Evolutionary conservation across 2,888 invertebrate species (phyloP).

Genomic region (Orthonychiurus folsomi): DNA sequence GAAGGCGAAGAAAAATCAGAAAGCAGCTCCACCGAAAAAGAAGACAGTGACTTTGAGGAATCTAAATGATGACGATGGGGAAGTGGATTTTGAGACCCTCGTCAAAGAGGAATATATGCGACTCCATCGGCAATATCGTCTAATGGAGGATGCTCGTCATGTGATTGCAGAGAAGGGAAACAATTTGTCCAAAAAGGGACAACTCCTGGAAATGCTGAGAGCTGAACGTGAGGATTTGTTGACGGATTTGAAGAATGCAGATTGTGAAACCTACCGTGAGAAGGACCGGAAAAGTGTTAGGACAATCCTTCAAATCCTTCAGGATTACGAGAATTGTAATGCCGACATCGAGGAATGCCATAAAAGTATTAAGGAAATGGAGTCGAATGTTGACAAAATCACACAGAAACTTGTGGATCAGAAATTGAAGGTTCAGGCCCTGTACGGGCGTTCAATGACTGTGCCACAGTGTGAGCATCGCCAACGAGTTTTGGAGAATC

Average conservation of each 20-base stretch:
- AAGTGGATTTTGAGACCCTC: conserved; percentile 31
- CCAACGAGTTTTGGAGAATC: conserved; percentile 24
- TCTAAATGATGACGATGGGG: conserved; percentile 16
- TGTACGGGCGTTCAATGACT: conserved; percentile 30
- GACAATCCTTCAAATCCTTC: conserved; percentile 27
- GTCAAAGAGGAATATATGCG: conserved; percentile 30
- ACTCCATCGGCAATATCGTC: conserved; percentile 28
- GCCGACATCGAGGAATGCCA: conserved; percentile 20
- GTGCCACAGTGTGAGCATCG: conserved; percentile 23
- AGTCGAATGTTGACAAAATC: conserved; percentile 32
- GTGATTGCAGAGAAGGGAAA: conserved; percentile 26
- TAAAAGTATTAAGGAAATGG: conserved; percentile 29
- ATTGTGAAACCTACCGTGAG: conserved; percentile 12
- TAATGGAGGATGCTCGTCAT: conserved; percentile 33
- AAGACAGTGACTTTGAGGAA: not conserved
- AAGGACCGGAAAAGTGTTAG: conserved; percentile 23
- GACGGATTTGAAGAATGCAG: conserved; percentile 26
- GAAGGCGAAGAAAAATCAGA: not conserved
- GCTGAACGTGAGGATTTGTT: conserved; percentile 25
- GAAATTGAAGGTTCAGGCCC: conserved; percentile 27
- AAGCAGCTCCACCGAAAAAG: not conserved
- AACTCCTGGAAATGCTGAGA: conserved; percentile 19
- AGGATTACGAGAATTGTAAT: conserved; percentile 28
- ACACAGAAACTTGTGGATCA: conserved; percentile 28
- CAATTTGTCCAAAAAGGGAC: conserved; percentile 18